These are phyloP conservation scores for Apis cerana DNA, from an alignment of 1,140 invertebrate species.

Conservation along the genomic window DNA sequence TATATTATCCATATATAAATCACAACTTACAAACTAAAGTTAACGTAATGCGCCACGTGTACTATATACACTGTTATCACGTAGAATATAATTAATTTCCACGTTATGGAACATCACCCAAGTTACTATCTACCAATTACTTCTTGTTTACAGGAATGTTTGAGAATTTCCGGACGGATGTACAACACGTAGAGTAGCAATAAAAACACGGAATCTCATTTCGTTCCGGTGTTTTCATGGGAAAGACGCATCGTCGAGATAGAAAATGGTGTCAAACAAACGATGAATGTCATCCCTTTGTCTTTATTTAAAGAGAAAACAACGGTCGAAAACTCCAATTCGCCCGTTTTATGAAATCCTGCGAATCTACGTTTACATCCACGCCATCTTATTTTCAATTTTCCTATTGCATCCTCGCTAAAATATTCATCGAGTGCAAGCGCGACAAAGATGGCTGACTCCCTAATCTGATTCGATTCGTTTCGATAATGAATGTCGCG, in stretches of 20 bases:
- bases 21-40: too few species aligned
- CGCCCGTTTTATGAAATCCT: background rate
- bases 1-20: too few species aligned
- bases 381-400: too few species aligned
- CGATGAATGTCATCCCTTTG: background rate
- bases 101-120: background rate
- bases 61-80: background rate
- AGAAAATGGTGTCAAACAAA: background rate
- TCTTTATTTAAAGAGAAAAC: background rate
- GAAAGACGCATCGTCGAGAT: background rate
- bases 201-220: slow-evolving; percentile 1
- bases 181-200: background rate
- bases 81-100: background rate
- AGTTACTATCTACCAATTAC: background rate
- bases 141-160: background rate
- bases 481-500: slow-evolving; percentile 50
- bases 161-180: background rate
- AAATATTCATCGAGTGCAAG: too few species aligned
- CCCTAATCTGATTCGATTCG: slow-evolving; percentile 25
- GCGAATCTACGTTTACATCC: background rate
- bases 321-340: background rate
- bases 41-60: too few species aligned
- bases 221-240: background rate
- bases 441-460: too few species aligned
- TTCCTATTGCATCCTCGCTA: too few species aligned